Evolutionary conservation across 2,888 invertebrate genomes (phyloP).

Genomic region (Sicus ferrugineus): DNA sequence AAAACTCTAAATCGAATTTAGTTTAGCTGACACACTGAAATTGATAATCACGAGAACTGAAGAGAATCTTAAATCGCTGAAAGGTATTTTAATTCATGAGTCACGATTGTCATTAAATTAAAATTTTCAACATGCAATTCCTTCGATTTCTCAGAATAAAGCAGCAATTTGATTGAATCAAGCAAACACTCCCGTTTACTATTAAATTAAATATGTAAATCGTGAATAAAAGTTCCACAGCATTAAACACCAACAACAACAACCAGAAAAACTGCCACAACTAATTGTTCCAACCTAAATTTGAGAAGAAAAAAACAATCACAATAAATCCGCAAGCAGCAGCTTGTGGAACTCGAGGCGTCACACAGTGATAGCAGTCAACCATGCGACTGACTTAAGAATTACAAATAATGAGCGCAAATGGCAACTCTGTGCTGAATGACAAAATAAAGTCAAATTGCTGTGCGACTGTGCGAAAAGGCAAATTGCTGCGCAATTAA

Average conservation of each 20-base stretch:
- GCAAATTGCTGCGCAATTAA: constrained; percentile 34
- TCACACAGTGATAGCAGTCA: neutral
- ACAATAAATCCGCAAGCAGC: neutral
- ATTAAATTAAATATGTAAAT: neutral
- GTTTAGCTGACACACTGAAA: too few species aligned
- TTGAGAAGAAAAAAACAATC: neutral
- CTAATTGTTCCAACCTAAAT: constrained; percentile 21
- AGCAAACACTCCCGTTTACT: neutral
- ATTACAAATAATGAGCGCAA: constrained; percentile 18
- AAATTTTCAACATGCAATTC: too few species aligned
- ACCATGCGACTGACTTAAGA: constrained; percentile 18
- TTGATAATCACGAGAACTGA: neutral
- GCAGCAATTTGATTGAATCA: neutral
- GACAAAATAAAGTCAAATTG: neutral
- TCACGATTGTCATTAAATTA: neutral
- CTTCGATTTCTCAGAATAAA: neutral
- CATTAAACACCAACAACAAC: neutral
- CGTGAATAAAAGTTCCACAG: neutral
- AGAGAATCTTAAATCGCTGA: neutral
- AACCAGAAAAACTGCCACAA: neutral
- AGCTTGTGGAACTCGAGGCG: neutral
- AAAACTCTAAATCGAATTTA: too few species aligned
- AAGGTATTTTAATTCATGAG: neutral
- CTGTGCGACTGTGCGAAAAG: neutral
- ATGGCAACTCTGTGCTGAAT: constrained; percentile 13